Evolutionary conservation across 2,113 vertebrate species (phyloP).

Genomic region (Bubo scandiacus): DNA sequence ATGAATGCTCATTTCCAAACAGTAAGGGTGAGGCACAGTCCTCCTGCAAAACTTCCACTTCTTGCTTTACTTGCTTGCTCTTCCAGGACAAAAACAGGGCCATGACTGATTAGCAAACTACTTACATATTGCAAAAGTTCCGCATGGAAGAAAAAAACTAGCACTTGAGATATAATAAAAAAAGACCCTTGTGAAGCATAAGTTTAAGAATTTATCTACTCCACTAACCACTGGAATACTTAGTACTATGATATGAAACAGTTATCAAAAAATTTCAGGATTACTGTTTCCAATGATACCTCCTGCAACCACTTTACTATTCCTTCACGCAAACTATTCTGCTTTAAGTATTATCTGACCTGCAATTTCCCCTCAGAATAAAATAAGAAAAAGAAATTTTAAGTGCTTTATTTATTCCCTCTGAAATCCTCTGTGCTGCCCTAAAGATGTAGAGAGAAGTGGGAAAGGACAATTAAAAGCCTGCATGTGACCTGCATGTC

Average conservation of each 20-base stretch:
- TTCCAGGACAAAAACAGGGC: not conserved
- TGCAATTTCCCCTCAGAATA: not conserved
- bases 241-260: not conserved
- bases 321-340: not conserved
- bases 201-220: not conserved
- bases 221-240: not conserved
- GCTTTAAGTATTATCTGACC: not conserved
- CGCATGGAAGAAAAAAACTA: not conserved
- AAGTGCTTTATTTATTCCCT: not conserved
- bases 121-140: not conserved
- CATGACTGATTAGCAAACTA: not conserved
- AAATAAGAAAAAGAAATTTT: not conserved
- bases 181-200: not conserved
- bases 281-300: not conserved
- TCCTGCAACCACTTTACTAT: not conserved
- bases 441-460: not conserved
- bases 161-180: not conserved
- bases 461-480: not conserved
- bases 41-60: not conserved
- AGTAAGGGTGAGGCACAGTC: not conserved
- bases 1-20: not conserved
- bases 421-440: not conserved
- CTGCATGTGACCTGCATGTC: not conserved
- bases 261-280: not conserved
- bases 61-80: not conserved